Evolutionary conservation across 2,113 vertebrate species (phyloP).

Genomic region (Plectropomus leopardus): DNA sequence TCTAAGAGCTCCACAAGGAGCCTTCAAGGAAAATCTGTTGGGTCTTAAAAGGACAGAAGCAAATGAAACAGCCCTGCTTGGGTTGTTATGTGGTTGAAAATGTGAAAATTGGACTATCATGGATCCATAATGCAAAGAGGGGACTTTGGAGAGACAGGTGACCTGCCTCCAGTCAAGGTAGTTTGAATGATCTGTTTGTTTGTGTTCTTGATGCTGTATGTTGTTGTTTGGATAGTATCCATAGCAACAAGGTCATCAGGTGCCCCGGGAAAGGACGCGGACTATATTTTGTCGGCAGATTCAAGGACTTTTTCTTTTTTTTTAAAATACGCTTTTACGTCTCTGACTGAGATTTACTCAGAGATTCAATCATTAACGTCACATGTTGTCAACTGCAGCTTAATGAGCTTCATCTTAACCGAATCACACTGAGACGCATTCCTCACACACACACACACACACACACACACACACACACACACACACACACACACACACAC

Average conservation of each 20-base stretch:
- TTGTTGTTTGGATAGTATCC: background rate
- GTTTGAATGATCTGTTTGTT: slow-evolving; percentile 2
- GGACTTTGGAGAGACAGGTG: background rate
- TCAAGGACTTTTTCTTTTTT: background rate
- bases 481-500: slow-evolving; percentile 29
- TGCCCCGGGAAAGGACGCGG: background rate
- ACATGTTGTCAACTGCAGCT: slow-evolving; percentile 50
- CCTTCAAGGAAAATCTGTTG: too few species aligned
- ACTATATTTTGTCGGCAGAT: background rate
- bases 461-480: slow-evolving; percentile 35
- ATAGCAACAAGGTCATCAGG: background rate
- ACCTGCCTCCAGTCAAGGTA: background rate
- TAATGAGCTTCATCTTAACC: slow-evolving; percentile 50
- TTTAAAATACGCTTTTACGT: background rate
- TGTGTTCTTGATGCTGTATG: background rate
- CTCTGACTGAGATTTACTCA: slow-evolving; percentile 20
- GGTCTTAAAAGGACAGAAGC: too few species aligned
- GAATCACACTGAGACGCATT: slow-evolving; percentile 53
- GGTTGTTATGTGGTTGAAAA: background rate
- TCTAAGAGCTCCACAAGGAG: too few species aligned
- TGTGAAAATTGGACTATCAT: background rate
- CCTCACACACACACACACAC: slow-evolving; percentile 34
- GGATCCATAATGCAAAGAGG: too few species aligned
- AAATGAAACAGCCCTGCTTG: background rate
- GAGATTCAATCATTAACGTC: slow-evolving; percentile 45